Conservation (phyloP, 2,797 vertebrate genomes). For the Halcyon chelicuti region DNA sequence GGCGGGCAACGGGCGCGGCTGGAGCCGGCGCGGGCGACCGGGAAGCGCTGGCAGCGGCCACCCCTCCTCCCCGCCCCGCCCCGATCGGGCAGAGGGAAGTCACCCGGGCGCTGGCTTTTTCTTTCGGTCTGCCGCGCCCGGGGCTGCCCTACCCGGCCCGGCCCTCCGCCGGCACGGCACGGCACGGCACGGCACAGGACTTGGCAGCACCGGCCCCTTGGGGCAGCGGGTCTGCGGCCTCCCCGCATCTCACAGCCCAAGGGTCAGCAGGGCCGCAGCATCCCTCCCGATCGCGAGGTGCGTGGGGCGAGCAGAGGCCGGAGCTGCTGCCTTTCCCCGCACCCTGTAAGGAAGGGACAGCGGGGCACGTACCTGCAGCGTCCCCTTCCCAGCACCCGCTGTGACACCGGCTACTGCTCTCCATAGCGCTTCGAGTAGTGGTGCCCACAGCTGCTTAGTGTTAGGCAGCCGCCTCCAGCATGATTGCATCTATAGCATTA, state of each 20-base stretch:
- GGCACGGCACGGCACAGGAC: not conserved
- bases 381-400: fast-evolving
- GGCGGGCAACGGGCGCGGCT: not conserved
- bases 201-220: not conserved
- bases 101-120: not conserved
- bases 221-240: not conserved
- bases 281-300: fast-evolving
- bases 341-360: fast-evolving
- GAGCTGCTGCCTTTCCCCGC: not conserved
- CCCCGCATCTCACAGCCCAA: not conserved
- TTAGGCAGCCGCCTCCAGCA: not conserved
- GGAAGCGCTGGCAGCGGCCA: not conserved
- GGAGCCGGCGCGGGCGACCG: not conserved
- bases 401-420: fast-evolving
- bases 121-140: not conserved
- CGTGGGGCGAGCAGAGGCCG: not conserved
- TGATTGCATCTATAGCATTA: fast-evolving
- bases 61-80: not conserved
- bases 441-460: fast-evolving
- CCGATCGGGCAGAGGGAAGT: not conserved
- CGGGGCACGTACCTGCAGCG: not conserved
- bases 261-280: not conserved
- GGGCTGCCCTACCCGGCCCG: too few relatives aligned
- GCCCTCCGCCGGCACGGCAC: fast-evolving
- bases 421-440: fast-evolving